These are phyloP conservation scores for Pelosia muscerda DNA, from an alignment of 2,888 invertebrate genomes.

Conservation along the genomic window DNA sequence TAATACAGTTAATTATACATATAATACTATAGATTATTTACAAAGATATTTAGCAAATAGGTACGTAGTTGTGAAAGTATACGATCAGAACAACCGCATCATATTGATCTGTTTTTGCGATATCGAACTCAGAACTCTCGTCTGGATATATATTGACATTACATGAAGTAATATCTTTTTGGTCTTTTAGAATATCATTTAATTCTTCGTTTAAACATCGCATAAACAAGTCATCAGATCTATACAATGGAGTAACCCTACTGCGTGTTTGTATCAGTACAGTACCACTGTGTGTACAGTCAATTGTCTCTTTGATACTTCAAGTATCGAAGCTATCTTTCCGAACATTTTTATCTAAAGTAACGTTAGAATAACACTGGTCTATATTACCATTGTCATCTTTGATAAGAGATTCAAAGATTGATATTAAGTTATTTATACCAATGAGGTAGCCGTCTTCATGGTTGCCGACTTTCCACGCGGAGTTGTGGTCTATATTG, in stretches of 20 bases:
- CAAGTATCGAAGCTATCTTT: slow-evolving; percentile 81
- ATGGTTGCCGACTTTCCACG: slow-evolving; percentile 98
- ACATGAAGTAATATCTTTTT: slow-evolving; percentile 2
- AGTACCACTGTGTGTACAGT: slow-evolving; percentile 56
- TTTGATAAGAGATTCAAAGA: slow-evolving; percentile 90
- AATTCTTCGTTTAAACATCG: slow-evolving; percentile 41
- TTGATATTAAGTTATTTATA: slow-evolving; percentile 94
- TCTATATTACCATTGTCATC: slow-evolving; percentile 79
- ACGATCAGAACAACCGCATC: slow-evolving; percentile 43
- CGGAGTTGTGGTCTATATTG: slow-evolving; percentile 91
- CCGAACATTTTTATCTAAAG: slow-evolving; percentile 73
- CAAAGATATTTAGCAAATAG: slow-evolving; percentile 62
- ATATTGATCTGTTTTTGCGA: slow-evolving; percentile 51
- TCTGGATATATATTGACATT: slow-evolving; percentile 18
- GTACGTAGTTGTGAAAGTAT: slow-evolving; percentile 57
- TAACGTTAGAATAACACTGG: slow-evolving; percentile 66
- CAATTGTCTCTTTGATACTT: slow-evolving; percentile 57
- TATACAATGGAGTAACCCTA: slow-evolving; percentile 53
- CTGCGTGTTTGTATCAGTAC: slow-evolving; percentile 57
- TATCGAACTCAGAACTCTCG: slow-evolving; percentile 29
- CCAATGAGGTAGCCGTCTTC: slow-evolving; percentile 98
- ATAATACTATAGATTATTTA: slow-evolving; percentile 76
- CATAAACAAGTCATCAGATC: slow-evolving; percentile 51
- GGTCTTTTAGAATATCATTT: slow-evolving; percentile 17
- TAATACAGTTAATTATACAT: slow-evolving; percentile 62